Conservation (phyloP, 2,888 invertebrate genomes). For the Drosophila aldrichi region DNA sequence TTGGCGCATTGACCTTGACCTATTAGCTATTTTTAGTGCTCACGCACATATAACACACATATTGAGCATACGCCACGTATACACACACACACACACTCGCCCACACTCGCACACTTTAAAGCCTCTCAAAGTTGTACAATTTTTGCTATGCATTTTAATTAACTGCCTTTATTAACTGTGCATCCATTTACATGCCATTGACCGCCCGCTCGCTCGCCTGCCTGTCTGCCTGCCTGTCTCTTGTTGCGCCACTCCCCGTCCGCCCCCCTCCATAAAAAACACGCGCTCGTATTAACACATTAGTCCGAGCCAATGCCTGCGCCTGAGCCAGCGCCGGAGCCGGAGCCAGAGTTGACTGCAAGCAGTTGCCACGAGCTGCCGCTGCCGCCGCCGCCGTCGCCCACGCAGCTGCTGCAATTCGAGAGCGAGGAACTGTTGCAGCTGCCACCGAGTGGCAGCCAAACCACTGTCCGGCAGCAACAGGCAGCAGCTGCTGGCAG, state of each 20-base stretch:
- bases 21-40: slow-evolving; percentile 66
- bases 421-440: slow-evolving; percentile 62
- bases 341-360: not conserved
- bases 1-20: slow-evolving; percentile 79
- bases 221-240: slow-evolving; percentile 3
- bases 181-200: slow-evolving; percentile 41
- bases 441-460: slow-evolving; percentile 5
- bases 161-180: slow-evolving; percentile 68
- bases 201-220: not conserved
- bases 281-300: slow-evolving; percentile 69
- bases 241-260: slow-evolving; percentile 11
- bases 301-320: slow-evolving; percentile 61
- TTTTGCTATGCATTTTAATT: slow-evolving; percentile 63
- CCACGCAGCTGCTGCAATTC: slow-evolving; percentile 83
- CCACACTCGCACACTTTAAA: slow-evolving; percentile 2
- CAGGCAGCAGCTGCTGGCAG: slow-evolving; percentile 73
- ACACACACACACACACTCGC: slow-evolving; percentile 5
- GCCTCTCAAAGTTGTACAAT: slow-evolving; percentile 7
- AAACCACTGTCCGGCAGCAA: slow-evolving; percentile 44
- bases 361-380: slow-evolving; percentile 71
- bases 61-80: not conserved
- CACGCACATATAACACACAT: not conserved
- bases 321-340: slow-evolving; percentile 28
- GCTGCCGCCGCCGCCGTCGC: slow-evolving; percentile 84
- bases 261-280: slow-evolving; percentile 34